Evolutionary conservation across 2,797 vertebrate genomes (phyloP), one percentile per base, ranked within the genome.

Genomic region (Discoglossus pictus): DNA sequence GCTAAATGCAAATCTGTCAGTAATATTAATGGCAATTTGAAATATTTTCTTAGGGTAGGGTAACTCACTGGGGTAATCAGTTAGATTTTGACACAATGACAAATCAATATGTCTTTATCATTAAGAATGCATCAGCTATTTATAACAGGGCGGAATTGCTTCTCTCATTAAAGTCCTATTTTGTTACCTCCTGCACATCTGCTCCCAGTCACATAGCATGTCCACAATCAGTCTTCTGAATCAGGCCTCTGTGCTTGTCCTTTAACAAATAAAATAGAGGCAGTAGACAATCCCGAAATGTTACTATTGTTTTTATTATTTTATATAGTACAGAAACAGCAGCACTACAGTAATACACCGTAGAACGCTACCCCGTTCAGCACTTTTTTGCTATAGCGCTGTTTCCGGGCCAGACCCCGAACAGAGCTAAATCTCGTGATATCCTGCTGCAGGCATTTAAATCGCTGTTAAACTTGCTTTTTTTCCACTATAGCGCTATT

Each of bases 51-150:
- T 31, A 31, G 4, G n/a, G 4, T 50, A 36, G 18, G n/a, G 8
- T 20, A 55, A 54, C n/a, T 39, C 50, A 55, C 43, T 17, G 20
- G 34, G 42, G 42, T 8, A 8, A 36, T 11, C 36, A 18, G 40
- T n/a, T n/a, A 39, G 15, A 39, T 39, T 31, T 55, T n/a, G 12
- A 15, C 58, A 21, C 17, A 16, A 20, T 55, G 51, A 20, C 42
- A 62, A 55, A 55, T 62, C 59, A 47, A 31, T 61, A 69, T 36
- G 11, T 54, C 25, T 16, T 61, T 54, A 53, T 39, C 56, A 61
- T 54, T 53, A 46, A 61, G 31, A 68, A 54, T 46, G 42, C 35
- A 24, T 3, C 7, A 54, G 21, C 20, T 54, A 54, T 61, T 39
- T 47, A 61, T 47, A 46, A 38, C 9, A 3, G 25, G 12, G 8